phyloP scores from a whole-genome alignment of 2,888 invertebrate species.

The Coremacera marginata region DNA sequence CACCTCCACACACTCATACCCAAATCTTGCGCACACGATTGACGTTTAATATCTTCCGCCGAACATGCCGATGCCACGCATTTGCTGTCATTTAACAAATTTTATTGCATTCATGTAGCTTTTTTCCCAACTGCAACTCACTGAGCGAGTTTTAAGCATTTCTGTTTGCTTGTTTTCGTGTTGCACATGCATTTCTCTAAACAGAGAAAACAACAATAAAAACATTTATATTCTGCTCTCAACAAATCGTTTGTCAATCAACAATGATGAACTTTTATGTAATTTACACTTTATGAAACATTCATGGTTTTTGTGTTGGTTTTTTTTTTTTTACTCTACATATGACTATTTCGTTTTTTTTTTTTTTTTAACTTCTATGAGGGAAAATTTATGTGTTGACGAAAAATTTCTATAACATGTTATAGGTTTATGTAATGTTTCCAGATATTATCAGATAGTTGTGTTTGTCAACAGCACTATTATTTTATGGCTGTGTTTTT shows the following conservation, averaged over 20 bases:
- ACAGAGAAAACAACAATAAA: neutral
- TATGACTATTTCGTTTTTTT: neutral
- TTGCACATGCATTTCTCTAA: no score
- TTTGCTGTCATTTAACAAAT: neutral
- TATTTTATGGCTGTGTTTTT: no score
- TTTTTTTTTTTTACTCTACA: neutral
- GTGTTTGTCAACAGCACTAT: neutral
- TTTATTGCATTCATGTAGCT: neutral
- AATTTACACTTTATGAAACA: constrained; percentile 6
- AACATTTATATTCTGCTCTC: neutral
- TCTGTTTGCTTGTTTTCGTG: no score
- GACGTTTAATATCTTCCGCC: neutral
- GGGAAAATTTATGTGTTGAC: neutral
- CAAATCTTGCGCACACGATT: neutral
- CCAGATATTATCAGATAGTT: neutral
- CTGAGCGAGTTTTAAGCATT: neutral
- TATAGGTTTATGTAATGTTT: neutral
- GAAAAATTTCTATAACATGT: neutral
- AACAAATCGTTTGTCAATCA: constrained; percentile 54
- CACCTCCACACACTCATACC: neutral
- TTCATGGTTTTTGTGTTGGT: no score
- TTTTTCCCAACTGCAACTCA: neutral
- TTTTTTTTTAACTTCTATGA: neutral
- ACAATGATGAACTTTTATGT: neutral
- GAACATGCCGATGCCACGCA: neutral